These are phyloP conservation scores for Leptopilina myrica DNA, from an alignment of 2,888 invertebrate genomes.

Conservation along the genomic window DNA sequence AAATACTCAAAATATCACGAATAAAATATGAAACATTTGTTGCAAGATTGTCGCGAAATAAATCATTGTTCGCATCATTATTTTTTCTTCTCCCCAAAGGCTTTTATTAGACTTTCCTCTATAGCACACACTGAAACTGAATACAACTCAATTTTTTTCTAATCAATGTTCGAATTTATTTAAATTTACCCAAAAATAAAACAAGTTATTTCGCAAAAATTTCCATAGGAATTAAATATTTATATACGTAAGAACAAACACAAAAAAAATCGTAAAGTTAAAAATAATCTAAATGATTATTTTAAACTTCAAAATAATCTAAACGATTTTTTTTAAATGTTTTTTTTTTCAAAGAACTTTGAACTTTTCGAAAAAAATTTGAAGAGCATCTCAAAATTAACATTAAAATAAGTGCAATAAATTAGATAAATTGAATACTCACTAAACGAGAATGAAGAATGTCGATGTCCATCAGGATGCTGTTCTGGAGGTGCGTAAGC, in stretches of 20 bases:
- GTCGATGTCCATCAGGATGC: conserved; percentile 12
- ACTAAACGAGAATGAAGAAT: conserved; percentile 21
- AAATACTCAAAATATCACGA: too few relatives aligned
- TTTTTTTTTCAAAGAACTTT: too few relatives aligned
- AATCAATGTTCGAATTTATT: not conserved
- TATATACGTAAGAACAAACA: too few relatives aligned
- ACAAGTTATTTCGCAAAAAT: too few relatives aligned
- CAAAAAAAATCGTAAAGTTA: too few relatives aligned
- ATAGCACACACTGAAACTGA: not conserved
- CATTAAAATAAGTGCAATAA: not conserved
- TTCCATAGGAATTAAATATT: too few relatives aligned
- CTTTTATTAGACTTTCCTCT: not conserved
- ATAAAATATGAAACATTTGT: not conserved
- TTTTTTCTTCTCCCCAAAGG: not conserved
- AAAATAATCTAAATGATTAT: too few relatives aligned
- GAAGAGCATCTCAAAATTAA: not conserved
- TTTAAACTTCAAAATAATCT: too few relatives aligned
- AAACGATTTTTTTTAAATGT: too few relatives aligned
- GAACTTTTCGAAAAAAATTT: too few relatives aligned
- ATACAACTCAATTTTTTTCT: not conserved
- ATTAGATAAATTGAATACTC: not conserved
- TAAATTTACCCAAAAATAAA: too few relatives aligned
- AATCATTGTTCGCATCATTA: not conserved
- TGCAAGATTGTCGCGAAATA: not conserved
- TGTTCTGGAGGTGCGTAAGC: conserved; percentile 34